Percentiles rank a stretch among this genome's conserved stretches.
These are phyloP conservation scores for Meloidogyne hapla DNA, from an alignment of 1,140 invertebrate species.

Conservation along the genomic window DNA sequence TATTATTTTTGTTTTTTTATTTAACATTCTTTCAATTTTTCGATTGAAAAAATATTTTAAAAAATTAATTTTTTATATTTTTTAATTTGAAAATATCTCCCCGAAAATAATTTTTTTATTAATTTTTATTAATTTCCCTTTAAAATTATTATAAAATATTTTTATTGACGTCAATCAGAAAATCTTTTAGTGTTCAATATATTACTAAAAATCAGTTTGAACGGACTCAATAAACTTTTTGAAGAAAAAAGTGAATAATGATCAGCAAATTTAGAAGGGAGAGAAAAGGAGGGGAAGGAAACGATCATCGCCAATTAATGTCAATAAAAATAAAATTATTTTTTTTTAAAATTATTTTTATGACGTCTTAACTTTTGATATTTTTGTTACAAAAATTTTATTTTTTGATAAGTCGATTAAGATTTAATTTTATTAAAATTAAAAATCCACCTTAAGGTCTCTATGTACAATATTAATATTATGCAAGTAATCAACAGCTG, in stretches of 20 bases:
- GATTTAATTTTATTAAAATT: background rate
- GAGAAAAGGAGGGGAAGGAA: background rate
- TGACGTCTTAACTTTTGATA: background rate
- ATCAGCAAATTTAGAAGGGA: background rate
- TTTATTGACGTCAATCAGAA: background rate
- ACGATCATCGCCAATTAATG: background rate
- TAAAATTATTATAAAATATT: background rate
- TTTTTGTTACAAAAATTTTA: slow-evolving; percentile 11
- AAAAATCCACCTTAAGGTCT: slow-evolving; percentile 77
- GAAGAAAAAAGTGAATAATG: background rate
- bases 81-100: too few relatives aligned
- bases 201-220: background rate
- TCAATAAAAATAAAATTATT: background rate
- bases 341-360: background rate
- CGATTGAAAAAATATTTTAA: too few relatives aligned
- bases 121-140: background rate
- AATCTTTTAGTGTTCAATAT: background rate
- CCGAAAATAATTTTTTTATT: too few relatives aligned
- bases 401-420: too few relatives aligned
- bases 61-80: too few relatives aligned
- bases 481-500: slow-evolving; percentile 92
- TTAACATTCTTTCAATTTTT: too few relatives aligned
- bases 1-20: too few relatives aligned
- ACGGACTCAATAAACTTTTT: background rate
- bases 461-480: slow-evolving; percentile 86